These are phyloP conservation scores for Zaprionus ornatus DNA, from an alignment of 1,140 invertebrate genomes.

Conservation along the genomic window DNA sequence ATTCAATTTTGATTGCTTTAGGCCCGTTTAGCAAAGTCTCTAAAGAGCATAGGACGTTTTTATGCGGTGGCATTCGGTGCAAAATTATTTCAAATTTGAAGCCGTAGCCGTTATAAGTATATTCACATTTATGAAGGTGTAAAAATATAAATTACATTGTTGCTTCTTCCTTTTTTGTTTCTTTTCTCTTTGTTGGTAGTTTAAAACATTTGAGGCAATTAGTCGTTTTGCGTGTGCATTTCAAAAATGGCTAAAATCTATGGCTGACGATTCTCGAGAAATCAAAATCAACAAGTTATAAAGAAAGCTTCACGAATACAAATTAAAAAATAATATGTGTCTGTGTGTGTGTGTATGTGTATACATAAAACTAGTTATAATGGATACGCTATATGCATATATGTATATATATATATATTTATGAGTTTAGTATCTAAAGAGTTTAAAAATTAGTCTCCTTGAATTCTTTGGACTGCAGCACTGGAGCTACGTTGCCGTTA, in stretches of 20 bases:
- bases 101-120: conserved; percentile 10
- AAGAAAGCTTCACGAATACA: conserved; percentile 50
- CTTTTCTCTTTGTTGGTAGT: conserved; percentile 61
- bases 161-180: conserved; percentile 23
- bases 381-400: conserved; percentile 28
- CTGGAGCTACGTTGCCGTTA: conserved; percentile 51
- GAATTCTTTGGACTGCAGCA: conserved; percentile 78
- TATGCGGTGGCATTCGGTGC: conserved; percentile 2
- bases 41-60: conserved; percentile 34
- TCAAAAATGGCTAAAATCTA: conserved; percentile 66
- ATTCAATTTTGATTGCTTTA: conserved; percentile 53
- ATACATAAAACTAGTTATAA: conserved; percentile 17
- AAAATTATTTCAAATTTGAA: conserved; percentile 10
- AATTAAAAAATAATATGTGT: conserved; percentile 41
- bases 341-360: conserved; percentile 30
- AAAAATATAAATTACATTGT: conserved; percentile 70
- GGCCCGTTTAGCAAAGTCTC: conserved; percentile 49
- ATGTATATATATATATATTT: conserved; percentile 7
- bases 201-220: conserved; percentile 80
- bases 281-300: conserved; percentile 61
- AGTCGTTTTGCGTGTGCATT: conserved; percentile 52
- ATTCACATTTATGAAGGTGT: conserved; percentile 48
- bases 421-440: conserved; percentile 26
- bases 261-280: conserved; percentile 61
- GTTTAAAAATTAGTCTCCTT: conserved; percentile 80